Conservation (phyloP, 1,140 invertebrate genomes). For the Schlechtendalia chinensis region DNA sequence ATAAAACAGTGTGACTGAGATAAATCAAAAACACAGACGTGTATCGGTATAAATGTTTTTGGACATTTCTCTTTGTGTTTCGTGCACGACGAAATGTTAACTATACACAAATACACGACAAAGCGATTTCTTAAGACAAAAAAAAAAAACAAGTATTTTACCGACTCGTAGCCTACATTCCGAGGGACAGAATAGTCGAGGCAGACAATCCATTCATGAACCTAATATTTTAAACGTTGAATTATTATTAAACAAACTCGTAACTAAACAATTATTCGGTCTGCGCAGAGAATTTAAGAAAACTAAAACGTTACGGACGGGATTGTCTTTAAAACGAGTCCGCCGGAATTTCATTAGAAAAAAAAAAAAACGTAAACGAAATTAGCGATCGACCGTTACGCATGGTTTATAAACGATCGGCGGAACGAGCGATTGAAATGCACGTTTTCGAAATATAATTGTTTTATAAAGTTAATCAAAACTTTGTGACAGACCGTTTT, state of each 20-base stretch:
- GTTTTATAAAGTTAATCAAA: conserved; percentile 8
- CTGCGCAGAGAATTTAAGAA: no score
- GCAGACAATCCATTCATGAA: background rate
- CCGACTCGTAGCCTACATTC: background rate
- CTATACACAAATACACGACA: conserved; percentile 14
- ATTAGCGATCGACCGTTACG: no score
- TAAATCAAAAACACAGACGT: background rate
- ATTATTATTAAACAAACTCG: background rate
- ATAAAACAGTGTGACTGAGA: conserved; percentile 3
- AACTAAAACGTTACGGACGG: no score
- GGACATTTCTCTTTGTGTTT: no score
- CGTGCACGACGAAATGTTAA: no score
- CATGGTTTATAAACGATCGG: no score
- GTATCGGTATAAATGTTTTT: no score
- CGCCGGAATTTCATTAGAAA: no score
- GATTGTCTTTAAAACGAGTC: no score
- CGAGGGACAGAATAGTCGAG: background rate
- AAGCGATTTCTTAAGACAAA: conserved; percentile 31
- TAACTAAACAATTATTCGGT: no score
- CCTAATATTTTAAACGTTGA: background rate
- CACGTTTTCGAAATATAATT: background rate
- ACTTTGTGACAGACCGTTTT: background rate
- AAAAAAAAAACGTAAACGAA: no score
- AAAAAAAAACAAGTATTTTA: conserved; percentile 7
- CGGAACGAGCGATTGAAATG: no score